Conservation (phyloP, 1,140 invertebrate genomes). For the Thalassaphorura encarpata region DNA sequence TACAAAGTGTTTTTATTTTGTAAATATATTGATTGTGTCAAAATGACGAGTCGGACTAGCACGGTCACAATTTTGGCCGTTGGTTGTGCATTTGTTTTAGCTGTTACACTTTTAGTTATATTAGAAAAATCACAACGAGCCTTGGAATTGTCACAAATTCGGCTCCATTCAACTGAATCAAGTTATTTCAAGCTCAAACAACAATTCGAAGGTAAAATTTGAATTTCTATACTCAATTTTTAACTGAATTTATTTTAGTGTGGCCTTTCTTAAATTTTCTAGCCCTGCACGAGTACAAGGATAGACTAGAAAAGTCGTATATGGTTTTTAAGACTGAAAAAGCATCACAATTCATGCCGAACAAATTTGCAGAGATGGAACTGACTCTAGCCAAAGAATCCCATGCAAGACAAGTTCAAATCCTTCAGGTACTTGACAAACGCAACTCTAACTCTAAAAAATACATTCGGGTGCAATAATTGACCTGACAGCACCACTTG, state of each 20-base stretch:
- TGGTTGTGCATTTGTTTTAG: too few species aligned
- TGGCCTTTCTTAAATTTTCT: not conserved
- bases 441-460: too few species aligned
- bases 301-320: constrained; percentile 11
- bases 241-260: not conserved
- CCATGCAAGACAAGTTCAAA: constrained; percentile 2
- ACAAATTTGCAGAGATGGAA: constrained; percentile 5
- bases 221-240: not conserved
- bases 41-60: too few species aligned
- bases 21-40: too few species aligned
- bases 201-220: constrained; percentile 23
- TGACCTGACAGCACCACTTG: too few species aligned
- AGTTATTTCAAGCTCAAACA: constrained; percentile 8
- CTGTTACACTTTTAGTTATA: too few species aligned
- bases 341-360: not conserved
- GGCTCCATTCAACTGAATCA: not conserved
- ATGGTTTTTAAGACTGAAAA: constrained; percentile 16
- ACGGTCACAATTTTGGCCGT: too few species aligned
- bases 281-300: constrained; percentile 20
- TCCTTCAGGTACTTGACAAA: constrained; percentile 12
- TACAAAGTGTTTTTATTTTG: too few species aligned
- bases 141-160: not conserved
- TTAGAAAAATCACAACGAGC: too few species aligned
- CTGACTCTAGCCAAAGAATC: not conserved
- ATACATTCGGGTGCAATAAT: not conserved